These are phyloP conservation scores for Tricholauxania praeusta DNA, from an alignment of 2,888 invertebrate species.

Conservation along the genomic window DNA sequence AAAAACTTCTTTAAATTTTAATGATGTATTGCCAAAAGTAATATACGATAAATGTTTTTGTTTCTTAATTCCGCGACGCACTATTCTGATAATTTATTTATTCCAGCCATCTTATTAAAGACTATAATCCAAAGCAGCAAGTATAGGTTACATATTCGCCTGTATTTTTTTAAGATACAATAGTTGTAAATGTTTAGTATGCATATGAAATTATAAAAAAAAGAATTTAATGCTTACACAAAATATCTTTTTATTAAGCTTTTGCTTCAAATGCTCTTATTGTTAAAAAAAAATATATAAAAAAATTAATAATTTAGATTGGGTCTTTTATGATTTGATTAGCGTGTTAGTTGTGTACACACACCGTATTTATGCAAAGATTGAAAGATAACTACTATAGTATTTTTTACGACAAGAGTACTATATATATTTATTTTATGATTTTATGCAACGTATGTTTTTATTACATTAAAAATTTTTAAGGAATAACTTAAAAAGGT, in stretches of 20 bases:
- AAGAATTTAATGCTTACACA: neutral
- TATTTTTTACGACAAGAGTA: slow-evolving; percentile 20
- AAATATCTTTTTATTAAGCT: neutral
- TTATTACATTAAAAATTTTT: slow-evolving; percentile 32
- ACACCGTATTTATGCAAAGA: neutral
- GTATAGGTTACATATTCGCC: too few species aligned
- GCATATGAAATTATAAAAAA: neutral
- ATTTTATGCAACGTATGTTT: slow-evolving; percentile 29
- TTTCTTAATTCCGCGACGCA: too few species aligned
- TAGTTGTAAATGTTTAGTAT: too few species aligned
- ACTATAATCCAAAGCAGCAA: too few species aligned
- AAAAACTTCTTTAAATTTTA: too few species aligned
- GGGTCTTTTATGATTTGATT: neutral
- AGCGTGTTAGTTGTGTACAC: neutral
- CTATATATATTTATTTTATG: slow-evolving; percentile 27
- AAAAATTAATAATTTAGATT: slow-evolving; percentile 23
- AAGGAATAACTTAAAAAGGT: slow-evolving; percentile 30
- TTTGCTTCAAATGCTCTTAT: neutral
- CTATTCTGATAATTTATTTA: too few species aligned
- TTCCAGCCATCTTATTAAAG: too few species aligned
- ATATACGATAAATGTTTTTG: too few species aligned
- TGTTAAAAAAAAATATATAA: slow-evolving; percentile 21
- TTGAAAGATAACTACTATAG: slow-evolving; percentile 13
- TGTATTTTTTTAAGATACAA: too few species aligned
- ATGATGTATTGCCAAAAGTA: too few species aligned